Percentiles rank a stretch among this genome's conserved stretches.
phyloP scores from a whole-genome alignment of 2,888 invertebrate genomes.

The Habroteleia sp. region DNA sequence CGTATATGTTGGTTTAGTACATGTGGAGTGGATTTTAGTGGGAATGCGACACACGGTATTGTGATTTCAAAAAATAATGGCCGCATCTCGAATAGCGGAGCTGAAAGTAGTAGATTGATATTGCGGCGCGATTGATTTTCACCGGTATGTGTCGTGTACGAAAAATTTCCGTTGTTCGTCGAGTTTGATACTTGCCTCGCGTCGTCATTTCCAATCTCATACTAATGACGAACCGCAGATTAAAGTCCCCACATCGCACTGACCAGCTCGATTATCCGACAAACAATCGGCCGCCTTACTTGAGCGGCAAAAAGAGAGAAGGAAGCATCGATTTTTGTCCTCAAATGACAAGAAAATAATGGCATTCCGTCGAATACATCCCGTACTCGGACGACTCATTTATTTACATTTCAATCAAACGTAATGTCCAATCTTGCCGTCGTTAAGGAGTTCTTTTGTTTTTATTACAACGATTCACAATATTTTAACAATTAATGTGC shows the following conservation, averaged over 20 bases:
- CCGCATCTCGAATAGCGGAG: constrained; percentile 57
- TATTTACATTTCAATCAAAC: constrained; percentile 41
- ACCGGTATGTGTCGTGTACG: constrained; percentile 35
- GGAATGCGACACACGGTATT: constrained; percentile 29
- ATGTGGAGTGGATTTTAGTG: constrained; percentile 34
- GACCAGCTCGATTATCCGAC: constrained; percentile 34
- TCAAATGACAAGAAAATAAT: constrained; percentile 26
- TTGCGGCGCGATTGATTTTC: constrained; percentile 69
- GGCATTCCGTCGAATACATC: constrained; percentile 20
- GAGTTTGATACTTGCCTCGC: constrained; percentile 28
- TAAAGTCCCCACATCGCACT: constrained; percentile 31
- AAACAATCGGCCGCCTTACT: constrained; percentile 29
- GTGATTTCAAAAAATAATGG: constrained; percentile 69
- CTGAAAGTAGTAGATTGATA: constrained; percentile 74
- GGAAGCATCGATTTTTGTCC: constrained; percentile 24
- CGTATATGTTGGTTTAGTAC: constrained; percentile 33
- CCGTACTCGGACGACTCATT: constrained; percentile 18
- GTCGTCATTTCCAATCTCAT: constrained; percentile 57
- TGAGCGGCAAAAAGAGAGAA: neutral
- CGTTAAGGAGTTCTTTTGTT: too few relatives aligned
- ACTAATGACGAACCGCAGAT: constrained; percentile 48
- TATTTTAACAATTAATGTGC: too few relatives aligned
- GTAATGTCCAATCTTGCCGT: constrained; percentile 12
- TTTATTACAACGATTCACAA: too few relatives aligned
- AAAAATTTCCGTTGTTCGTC: constrained; percentile 48